Conservation (phyloP, 1,140 invertebrate species). For the Thrips palmi region DNA sequence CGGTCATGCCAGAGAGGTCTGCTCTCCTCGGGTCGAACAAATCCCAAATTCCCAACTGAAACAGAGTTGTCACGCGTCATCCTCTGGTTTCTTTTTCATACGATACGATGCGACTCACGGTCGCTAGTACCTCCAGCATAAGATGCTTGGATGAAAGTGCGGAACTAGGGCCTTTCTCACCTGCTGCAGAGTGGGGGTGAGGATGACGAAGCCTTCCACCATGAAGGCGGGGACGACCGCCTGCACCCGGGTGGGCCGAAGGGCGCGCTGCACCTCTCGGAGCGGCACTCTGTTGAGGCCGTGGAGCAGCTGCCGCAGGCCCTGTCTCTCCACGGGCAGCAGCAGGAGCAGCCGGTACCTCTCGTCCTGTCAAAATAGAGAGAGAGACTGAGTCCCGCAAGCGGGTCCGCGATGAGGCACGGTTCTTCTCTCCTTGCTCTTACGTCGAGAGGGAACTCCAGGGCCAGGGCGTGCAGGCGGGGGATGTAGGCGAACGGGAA, state of each 20-base stretch:
- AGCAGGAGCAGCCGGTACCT: slow-evolving; percentile 30
- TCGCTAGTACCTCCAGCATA: neutral
- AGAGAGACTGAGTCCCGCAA: slow-evolving; percentile 11
- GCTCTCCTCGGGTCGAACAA: slow-evolving; percentile 57
- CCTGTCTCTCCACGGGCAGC: slow-evolving; percentile 25
- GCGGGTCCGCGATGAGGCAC: no score
- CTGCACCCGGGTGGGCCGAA: slow-evolving; percentile 45
- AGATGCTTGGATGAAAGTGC: neutral
- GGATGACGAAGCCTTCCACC: slow-evolving; percentile 51
- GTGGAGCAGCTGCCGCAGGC: slow-evolving; percentile 23
- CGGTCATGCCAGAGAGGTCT: slow-evolving; percentile 57
- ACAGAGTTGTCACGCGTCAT: slow-evolving; percentile 15
- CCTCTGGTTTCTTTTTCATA: slow-evolving; percentile 1
- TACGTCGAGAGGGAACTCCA: slow-evolving; percentile 55
- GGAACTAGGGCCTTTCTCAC: slow-evolving; percentile 27
- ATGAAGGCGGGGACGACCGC: slow-evolving; percentile 59
- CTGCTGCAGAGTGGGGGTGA: slow-evolving; percentile 57
- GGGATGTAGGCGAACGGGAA: slow-evolving; percentile 55
- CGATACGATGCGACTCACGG: no score
- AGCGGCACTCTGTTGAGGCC: slow-evolving; percentile 27
- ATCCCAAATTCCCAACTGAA: slow-evolving; percentile 48
- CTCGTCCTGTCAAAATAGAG: slow-evolving; percentile 24
- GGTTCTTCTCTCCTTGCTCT: no score
- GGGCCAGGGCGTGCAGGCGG: slow-evolving; percentile 42
- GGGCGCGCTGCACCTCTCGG: slow-evolving; percentile 39